phyloP scores from a whole-genome alignment of 2,113 vertebrate genomes.

The Nipponia nippon region DNA sequence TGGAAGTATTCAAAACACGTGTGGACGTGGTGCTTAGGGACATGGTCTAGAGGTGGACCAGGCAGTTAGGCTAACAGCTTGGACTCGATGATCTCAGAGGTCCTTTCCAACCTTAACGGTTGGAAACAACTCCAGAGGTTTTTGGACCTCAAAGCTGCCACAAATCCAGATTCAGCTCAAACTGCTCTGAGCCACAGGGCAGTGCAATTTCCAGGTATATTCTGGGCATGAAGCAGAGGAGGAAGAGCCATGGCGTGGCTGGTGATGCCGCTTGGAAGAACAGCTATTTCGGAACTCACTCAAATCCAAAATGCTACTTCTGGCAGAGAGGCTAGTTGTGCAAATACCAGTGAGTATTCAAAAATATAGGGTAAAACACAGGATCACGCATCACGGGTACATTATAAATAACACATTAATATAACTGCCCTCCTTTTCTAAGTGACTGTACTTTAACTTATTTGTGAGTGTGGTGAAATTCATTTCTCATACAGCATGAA shows the following conservation, averaged over 20 bases:
- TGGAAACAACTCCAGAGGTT: neutral
- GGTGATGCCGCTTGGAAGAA: neutral
- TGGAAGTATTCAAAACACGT: no score
- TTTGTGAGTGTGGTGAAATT: neutral
- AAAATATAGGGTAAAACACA: neutral
- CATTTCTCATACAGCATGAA: neutral
- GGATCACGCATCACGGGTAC: neutral
- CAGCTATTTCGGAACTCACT: neutral
- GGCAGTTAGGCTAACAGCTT: no score
- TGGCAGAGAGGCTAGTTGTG: neutral
- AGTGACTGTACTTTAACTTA: neutral
- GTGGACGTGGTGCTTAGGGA: no score
- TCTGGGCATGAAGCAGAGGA: neutral
- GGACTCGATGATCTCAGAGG: no score
- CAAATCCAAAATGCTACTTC: neutral
- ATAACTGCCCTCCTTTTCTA: neutral
- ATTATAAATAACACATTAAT: neutral
- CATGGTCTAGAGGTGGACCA: no score
- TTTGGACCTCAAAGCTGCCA: neutral
- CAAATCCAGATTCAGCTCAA: neutral
- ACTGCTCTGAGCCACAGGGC: neutral
- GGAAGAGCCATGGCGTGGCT: neutral
- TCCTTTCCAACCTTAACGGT: no score
- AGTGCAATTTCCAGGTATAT: neutral
- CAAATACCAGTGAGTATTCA: neutral